phyloP scores from a whole-genome alignment of 35 echinoderm and acorn worm species.

The Holothuria glaberrima region DNA sequence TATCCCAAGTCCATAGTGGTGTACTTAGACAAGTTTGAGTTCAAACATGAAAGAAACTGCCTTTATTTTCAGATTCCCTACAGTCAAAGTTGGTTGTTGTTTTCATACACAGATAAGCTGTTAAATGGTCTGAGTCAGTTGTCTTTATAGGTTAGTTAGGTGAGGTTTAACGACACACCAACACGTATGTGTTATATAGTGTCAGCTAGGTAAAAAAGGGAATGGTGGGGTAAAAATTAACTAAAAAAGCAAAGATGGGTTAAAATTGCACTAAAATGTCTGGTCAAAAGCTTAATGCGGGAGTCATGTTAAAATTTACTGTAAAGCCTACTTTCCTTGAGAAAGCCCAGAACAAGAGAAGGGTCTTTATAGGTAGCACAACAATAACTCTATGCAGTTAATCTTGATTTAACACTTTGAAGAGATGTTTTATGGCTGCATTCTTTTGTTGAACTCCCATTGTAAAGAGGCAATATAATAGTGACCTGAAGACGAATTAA shows the following conservation, averaged over 20 bases:
- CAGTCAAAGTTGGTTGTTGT: neutral
- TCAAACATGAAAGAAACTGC: neutral
- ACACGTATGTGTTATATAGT: too few relatives aligned
- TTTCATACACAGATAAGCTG: slow-evolving; percentile 1
- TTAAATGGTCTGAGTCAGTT: neutral
- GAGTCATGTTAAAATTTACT: too few relatives aligned
- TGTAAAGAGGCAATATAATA: slow-evolving; percentile 16
- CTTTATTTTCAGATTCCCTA: neutral
- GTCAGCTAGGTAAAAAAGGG: too few relatives aligned
- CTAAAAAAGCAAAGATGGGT: too few relatives aligned
- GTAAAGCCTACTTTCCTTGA: too few relatives aligned
- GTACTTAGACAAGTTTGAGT: neutral
- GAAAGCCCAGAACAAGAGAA: too few relatives aligned
- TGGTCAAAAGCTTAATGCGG: too few relatives aligned
- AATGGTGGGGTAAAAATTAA: too few relatives aligned
- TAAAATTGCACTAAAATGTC: too few relatives aligned
- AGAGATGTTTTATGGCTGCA: neutral
- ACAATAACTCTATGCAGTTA: neutral
- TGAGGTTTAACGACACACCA: too few relatives aligned
- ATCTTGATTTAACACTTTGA: neutral
- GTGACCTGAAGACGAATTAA: neutral
- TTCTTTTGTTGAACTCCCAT: neutral
- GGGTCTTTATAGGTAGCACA: neutral
- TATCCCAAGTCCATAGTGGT: neutral
- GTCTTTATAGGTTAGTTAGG: too few relatives aligned